Evolutionary conservation across 1,140 invertebrate genomes (phyloP).

Genomic region (Neuroterus valhalla): DNA sequence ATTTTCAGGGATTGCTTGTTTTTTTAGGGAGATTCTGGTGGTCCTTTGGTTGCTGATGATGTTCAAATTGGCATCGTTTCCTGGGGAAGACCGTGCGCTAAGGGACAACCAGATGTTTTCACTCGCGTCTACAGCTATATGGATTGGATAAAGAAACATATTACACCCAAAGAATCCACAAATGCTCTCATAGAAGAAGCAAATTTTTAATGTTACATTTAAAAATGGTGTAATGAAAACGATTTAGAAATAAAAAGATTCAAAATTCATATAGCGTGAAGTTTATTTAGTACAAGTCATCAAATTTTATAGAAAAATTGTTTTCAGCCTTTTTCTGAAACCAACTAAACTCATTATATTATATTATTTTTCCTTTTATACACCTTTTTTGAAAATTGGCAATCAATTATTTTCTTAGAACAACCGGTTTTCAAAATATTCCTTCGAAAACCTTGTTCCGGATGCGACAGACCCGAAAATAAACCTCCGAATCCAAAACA

Average conservation of each 20-base stretch:
- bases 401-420: background rate
- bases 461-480: background rate
- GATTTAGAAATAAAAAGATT: too few relatives aligned
- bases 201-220: background rate
- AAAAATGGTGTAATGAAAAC: too few relatives aligned
- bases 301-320: too few relatives aligned
- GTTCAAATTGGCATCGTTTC: slow-evolving; percentile 78
- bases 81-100: slow-evolving; percentile 79
- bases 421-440: background rate
- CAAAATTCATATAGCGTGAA: too few relatives aligned
- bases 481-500: background rate
- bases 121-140: slow-evolving; percentile 73
- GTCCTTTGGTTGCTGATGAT: slow-evolving; percentile 73
- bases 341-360: background rate
- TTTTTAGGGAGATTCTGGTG: slow-evolving; percentile 78
- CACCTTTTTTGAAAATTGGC: background rate
- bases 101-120: slow-evolving; percentile 77
- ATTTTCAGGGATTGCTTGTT: background rate
- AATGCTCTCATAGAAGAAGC: background rate
- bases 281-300: too few relatives aligned
- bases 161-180: slow-evolving; percentile 39
- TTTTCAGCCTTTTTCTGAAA: too few relatives aligned
- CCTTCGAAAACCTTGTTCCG: background rate
- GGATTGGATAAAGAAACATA: slow-evolving; percentile 70
- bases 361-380: background rate